A percentile compares a stretch with the other conserved stretches of the same genome.
These are phyloP conservation scores for Musca vetustissima DNA, from an alignment of 1,140 invertebrate genomes.

Conservation along the genomic window DNA sequence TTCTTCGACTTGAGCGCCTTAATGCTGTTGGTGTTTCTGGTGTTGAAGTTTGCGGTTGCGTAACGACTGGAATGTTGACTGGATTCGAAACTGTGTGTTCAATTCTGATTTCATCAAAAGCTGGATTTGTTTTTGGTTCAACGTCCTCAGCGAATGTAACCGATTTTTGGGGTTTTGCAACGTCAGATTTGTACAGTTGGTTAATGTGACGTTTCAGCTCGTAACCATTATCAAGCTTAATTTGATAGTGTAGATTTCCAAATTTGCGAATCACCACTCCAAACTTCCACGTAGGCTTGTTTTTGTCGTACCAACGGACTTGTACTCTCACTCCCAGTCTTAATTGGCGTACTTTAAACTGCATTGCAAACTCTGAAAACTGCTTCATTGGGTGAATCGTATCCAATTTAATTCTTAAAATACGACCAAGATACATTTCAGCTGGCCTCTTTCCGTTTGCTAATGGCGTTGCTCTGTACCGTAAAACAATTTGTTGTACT, in stretches of 20 bases:
- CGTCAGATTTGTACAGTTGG: background rate
- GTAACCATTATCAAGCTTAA: too few species aligned
- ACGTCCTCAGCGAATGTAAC: background rate
- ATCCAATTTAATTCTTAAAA: too few species aligned
- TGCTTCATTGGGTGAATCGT: background rate
- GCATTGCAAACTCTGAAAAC: background rate
- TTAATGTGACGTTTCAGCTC: background rate
- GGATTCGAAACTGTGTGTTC: too few species aligned
- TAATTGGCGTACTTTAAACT: background rate
- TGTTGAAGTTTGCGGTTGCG: too few species aligned
- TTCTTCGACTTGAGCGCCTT: too few species aligned
- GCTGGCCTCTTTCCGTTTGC: conserved; percentile 4
- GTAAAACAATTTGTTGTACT: conserved; percentile 14
- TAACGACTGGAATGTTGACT: too few species aligned
- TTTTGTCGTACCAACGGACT: conserved; percentile 6
- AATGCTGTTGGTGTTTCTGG: too few species aligned
- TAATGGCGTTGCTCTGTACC: conserved; percentile 3
- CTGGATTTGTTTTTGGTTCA: too few species aligned
- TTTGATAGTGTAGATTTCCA: too few species aligned
- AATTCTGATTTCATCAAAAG: too few species aligned
- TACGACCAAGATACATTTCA: background rate
- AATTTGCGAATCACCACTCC: too few species aligned
- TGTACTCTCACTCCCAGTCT: too few species aligned
- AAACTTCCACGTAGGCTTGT: background rate
- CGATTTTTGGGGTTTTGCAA: background rate